phyloP scores from a whole-genome alignment of 1,140 invertebrate species.

The Epicauta chinensis region DNA sequence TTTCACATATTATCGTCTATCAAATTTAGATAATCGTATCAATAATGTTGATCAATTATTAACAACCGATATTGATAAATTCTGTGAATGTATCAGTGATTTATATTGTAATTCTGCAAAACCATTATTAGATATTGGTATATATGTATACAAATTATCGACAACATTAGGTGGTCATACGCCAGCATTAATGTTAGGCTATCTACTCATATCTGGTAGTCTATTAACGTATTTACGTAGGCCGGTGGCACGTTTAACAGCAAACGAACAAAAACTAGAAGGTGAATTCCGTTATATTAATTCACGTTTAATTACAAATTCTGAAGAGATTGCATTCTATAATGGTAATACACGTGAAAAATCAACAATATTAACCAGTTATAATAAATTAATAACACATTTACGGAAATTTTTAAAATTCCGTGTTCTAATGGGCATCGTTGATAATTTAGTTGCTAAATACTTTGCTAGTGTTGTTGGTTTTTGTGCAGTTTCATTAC shows the following conservation, averaged over 20 bases:
- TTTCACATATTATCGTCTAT: slow-evolving; percentile 97
- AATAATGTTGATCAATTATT: slow-evolving; percentile 94
- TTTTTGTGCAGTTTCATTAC: slow-evolving; percentile 90
- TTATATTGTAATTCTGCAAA: slow-evolving; percentile 98
- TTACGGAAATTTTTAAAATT: slow-evolving; percentile 87
- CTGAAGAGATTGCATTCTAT: slow-evolving; percentile 98
- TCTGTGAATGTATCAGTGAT: slow-evolving; percentile 91
- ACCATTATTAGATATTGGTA: slow-evolving; percentile 87
- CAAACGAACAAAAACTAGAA: slow-evolving; percentile 92
- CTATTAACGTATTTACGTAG: slow-evolving; percentile 73
- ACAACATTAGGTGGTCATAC: slow-evolving; percentile 75
- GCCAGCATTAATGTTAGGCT: slow-evolving; percentile 77
- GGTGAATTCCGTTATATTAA: slow-evolving; percentile 97
- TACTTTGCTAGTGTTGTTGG: slow-evolving; percentile 93
- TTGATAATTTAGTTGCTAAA: slow-evolving; percentile 96
- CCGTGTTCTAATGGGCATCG: slow-evolving; percentile 84
- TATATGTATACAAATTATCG: slow-evolving; percentile 89
- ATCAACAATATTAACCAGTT: slow-evolving; percentile 78
- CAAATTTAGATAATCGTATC: slow-evolving; percentile 90
- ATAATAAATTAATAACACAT: slow-evolving; percentile 84
- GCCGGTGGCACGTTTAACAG: slow-evolving; percentile 84
- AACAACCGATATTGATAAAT: slow-evolving; percentile 95
- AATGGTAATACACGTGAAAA: slow-evolving; percentile 88
- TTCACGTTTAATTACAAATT: slow-evolving; percentile 92
- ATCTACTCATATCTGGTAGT: slow-evolving; percentile 77